Evolutionary conservation across 92 coral and sea anemone species (phyloP), one percentile per base, ranked within the genome.

Genomic region (Zoanthus sansibaricus): DNA sequence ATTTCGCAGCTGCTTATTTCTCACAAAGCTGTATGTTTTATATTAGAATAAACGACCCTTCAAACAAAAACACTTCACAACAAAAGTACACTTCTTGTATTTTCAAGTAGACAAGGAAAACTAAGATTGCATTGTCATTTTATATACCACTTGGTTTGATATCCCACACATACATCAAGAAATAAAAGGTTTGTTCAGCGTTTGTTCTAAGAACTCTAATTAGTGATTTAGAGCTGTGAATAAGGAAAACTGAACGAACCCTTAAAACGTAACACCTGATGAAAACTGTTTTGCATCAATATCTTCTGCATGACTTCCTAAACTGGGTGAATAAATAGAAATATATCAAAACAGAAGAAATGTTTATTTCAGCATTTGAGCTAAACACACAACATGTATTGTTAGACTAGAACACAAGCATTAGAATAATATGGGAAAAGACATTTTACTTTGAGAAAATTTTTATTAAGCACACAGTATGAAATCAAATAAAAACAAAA

Each of bases 341-440:
- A 80, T 52, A 45, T 20, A 32, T 47, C 59, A 68, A 30, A 64
- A 67, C 54, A 31, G 59, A 80, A 67, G n/a, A 18, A 25, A 46
- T 64, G 75, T 80, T 80, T 80, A 80, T 51, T 45, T 80, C 66
- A 80, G 66, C 67, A 44, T 74, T 80, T 80, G 66, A 44, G 20
- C 8, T 47, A 80, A 66, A 80, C 70, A 80, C 46, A 67, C 56
- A 66, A 80, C 46, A 20, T 6, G 44, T 31, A 45, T 80, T 67
- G 75, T 20, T 80, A 74, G 32, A 25, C 42, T 51, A 8, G 44
- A 61, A 78, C 33, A 59, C 16, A 80, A 48, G 85, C 61, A 80
- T 68, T 66, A 80, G 74, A 80, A 80, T 80, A 80, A 80, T 80
- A 61, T 80, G 85, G 75, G 85, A 80, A 80, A 21, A 12, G 75